A percentile compares a stretch with the other conserved stretches of the same genome.
These are phyloP conservation scores for Chydorus sphaericus DNA, from an alignment of 2,888 invertebrate species.

Conservation along the genomic window DNA sequence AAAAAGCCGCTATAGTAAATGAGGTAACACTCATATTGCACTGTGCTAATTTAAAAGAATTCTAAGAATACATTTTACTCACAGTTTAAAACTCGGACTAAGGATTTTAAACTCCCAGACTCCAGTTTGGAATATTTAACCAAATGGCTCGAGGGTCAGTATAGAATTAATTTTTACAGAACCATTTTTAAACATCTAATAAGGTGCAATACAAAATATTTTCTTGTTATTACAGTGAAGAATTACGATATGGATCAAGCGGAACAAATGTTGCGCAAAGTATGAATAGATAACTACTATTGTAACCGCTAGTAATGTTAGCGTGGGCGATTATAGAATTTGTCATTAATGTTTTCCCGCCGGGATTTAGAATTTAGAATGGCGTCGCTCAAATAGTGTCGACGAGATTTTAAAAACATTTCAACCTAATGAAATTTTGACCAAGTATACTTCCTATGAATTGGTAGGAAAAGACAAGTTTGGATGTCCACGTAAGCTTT, in stretches of 20 bases:
- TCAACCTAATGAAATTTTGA: too few relatives aligned
- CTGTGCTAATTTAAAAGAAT: too few relatives aligned
- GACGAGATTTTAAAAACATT: neutral
- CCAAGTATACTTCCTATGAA: too few relatives aligned
- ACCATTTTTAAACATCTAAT: neutral
- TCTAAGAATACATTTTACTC: neutral
- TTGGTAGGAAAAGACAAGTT: too few relatives aligned
- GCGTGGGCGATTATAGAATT: too few relatives aligned
- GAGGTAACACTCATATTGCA: too few relatives aligned
- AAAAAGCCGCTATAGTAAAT: too few relatives aligned
- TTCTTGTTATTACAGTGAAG: constrained; percentile 47
- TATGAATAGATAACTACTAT: too few relatives aligned
- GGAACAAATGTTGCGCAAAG: constrained; percentile 79
- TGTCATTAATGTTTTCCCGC: too few relatives aligned
- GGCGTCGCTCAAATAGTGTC: constrained; percentile 21
- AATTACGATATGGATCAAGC: constrained; percentile 75
- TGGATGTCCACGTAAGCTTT: too few relatives aligned
- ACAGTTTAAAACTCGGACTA: constrained; percentile 57
- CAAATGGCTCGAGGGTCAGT: constrained; percentile 66
- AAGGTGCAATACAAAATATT: neutral
- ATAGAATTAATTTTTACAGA: constrained; percentile 13
- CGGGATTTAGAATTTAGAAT: too few relatives aligned
- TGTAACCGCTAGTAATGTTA: too few relatives aligned
- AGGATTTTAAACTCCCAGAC: constrained; percentile 48
- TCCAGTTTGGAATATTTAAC: constrained; percentile 64